phyloP scores from a whole-genome alignment of 2,113 vertebrate genomes.

The Myiagra hebetior region DNA sequence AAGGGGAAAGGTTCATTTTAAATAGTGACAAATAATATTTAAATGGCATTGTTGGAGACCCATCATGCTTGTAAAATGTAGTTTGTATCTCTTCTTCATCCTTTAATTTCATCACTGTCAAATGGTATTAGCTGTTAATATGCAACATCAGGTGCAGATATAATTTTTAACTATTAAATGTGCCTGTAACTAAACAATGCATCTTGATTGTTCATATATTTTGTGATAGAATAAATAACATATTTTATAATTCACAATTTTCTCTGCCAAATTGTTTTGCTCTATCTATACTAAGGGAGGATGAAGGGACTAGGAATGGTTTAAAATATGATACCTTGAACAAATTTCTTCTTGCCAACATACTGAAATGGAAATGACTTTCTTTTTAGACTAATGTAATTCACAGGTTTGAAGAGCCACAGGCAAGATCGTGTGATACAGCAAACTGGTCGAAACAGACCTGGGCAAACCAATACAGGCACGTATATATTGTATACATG shows the following conservation, averaged over 20 bases:
- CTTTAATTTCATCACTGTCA: slow-evolving; percentile 84
- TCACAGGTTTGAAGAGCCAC: slow-evolving; percentile 52
- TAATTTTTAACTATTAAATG: slow-evolving; percentile 81
- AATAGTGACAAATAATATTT: slow-evolving; percentile 92
- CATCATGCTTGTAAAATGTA: slow-evolving; percentile 94
- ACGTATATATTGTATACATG: background rate
- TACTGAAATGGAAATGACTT: slow-evolving; percentile 60
- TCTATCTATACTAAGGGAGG: background rate
- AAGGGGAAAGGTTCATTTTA: slow-evolving; percentile 90
- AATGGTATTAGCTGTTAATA: slow-evolving; percentile 80
- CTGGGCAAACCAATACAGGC: slow-evolving; percentile 30
- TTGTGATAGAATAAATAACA: slow-evolving; percentile 55
- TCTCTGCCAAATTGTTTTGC: slow-evolving; percentile 38
- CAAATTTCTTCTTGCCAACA: slow-evolving; percentile 35
- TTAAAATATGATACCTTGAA: slow-evolving; percentile 47
- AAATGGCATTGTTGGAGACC: slow-evolving; percentile 93
- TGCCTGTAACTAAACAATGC: slow-evolving; percentile 74
- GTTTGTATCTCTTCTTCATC: slow-evolving; percentile 83
- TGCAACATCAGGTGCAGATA: slow-evolving; percentile 82
- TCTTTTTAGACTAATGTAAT: slow-evolving; percentile 64
- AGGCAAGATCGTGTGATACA: slow-evolving; percentile 44
- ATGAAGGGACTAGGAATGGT: background rate
- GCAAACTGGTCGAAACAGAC: slow-evolving; percentile 66
- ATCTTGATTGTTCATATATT: slow-evolving; percentile 73
- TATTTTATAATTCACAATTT: slow-evolving; percentile 55